phyloP scores from a whole-genome alignment of 2,113 vertebrate genomes.

The Psittacula cyanocephala region DNA sequence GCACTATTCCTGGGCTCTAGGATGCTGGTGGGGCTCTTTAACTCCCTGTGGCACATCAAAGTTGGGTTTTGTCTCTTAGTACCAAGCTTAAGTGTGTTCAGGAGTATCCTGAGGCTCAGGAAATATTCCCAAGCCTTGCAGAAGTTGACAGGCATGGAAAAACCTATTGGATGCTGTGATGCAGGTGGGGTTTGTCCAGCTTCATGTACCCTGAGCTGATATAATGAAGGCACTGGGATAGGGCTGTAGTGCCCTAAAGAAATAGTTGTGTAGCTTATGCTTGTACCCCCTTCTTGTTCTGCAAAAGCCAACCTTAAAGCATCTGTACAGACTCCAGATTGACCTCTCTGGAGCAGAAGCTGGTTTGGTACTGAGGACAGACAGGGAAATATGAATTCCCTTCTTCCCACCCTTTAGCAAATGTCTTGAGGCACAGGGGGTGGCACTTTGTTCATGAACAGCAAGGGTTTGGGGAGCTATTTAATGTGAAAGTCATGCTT shows the following conservation, averaged over 20 bases:
- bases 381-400: neutral
- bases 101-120: neutral
- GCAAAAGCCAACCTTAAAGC: neutral
- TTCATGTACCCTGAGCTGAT: neutral
- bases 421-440: neutral
- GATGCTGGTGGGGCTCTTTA: neutral
- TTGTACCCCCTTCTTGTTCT: neutral
- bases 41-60: neutral
- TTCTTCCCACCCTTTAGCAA: neutral
- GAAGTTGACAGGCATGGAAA: neutral
- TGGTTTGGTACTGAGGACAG: neutral
- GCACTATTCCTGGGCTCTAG: neutral
- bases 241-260: neutral
- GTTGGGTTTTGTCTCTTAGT: neutral
- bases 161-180: neutral
- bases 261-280: neutral
- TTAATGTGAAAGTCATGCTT: neutral
- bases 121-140: neutral
- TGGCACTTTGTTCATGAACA: neutral
- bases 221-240: neutral
- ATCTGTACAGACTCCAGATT: neutral
- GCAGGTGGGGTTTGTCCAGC: neutral
- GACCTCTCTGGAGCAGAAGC: neutral
- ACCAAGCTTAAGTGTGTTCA: neutral
- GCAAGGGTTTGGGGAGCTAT: neutral